Percentiles rank a stretch among this genome's conserved stretches.
phyloP scores from a whole-genome alignment of 1,140 invertebrate genomes.

The Trinorchestia longiramus region DNA sequence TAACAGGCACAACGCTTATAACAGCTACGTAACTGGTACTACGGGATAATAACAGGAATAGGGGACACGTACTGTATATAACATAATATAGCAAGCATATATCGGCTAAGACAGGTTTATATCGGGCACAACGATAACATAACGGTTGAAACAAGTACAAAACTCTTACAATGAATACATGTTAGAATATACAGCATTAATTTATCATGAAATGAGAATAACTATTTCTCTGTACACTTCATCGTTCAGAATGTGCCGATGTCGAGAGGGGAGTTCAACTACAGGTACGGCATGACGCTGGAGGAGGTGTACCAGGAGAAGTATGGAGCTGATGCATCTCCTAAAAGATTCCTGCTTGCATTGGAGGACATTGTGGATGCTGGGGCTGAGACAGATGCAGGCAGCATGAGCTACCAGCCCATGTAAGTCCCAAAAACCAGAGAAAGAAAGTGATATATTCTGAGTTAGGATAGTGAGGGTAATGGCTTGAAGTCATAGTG shows the following conservation, averaged over 20 bases:
- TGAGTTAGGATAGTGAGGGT: too few relatives aligned
- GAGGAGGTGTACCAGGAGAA: slow-evolving; percentile 63
- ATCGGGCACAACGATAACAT: too few relatives aligned
- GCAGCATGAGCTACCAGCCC: slow-evolving; percentile 35
- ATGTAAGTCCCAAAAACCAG: neutral
- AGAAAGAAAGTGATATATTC: neutral
- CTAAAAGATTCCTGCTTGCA: slow-evolving; percentile 57
- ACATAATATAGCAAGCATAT: too few relatives aligned
- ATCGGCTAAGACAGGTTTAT: too few relatives aligned
- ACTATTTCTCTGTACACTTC: neutral
- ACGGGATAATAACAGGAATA: too few relatives aligned
- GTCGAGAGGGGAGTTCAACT: slow-evolving; percentile 52
- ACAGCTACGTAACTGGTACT: too few relatives aligned
- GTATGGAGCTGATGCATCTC: slow-evolving; percentile 54
- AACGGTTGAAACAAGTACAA: too few relatives aligned
- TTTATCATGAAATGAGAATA: too few relatives aligned
- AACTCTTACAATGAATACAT: too few relatives aligned
- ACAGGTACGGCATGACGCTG: slow-evolving; percentile 62
- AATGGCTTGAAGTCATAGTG: too few relatives aligned
- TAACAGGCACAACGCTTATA: neutral
- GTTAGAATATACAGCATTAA: too few relatives aligned
- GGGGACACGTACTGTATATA: too few relatives aligned
- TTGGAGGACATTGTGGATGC: slow-evolving; percentile 59
- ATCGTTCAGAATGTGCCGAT: slow-evolving; percentile 56
- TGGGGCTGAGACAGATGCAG: slow-evolving; percentile 53